A percentile compares a stretch with the other conserved stretches of the same genome.
Evolutionary conservation across 35 echinoderm and acorn worm species (phyloP).

Genomic region (Holothuria glaberrima): DNA sequence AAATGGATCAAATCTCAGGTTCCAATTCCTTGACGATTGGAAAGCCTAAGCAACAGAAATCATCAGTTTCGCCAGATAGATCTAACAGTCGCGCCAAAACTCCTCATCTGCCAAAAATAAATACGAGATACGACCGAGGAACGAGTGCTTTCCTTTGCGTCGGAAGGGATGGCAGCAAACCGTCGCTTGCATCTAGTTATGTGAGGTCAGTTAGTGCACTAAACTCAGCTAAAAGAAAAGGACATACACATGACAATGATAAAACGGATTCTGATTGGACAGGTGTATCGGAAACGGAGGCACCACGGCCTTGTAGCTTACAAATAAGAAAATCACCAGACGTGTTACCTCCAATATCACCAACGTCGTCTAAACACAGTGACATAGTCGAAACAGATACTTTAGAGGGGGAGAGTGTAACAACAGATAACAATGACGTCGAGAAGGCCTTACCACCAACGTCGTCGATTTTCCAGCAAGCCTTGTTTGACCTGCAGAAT

Average conservation of each 20-base stretch:
- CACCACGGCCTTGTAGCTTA: too few relatives aligned
- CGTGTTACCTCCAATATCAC: constrained; percentile 11
- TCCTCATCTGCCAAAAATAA: too few relatives aligned
- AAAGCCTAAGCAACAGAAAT: too few relatives aligned
- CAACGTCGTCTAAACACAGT: background rate
- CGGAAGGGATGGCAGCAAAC: constrained; percentile 10
- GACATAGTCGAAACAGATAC: background rate
- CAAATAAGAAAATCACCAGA: too few relatives aligned
- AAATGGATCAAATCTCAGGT: too few relatives aligned
- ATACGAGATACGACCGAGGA: background rate
- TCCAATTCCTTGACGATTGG: too few relatives aligned
- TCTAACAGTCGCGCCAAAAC: too few relatives aligned
- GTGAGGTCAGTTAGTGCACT: too few relatives aligned
- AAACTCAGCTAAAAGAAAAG: background rate
- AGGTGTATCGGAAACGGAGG: too few relatives aligned
- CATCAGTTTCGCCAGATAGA: too few relatives aligned
- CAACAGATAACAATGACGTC: background rate
- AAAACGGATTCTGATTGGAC: background rate
- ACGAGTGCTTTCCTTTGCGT: constrained; percentile 22
- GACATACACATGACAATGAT: background rate
- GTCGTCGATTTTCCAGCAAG: constrained; percentile 17
- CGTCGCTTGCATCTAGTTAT: background rate
- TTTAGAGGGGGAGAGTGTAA: background rate
- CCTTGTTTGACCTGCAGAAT: background rate
- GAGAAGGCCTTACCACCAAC: background rate